Conservation (phyloP, 2,888 invertebrate species). For the Charanyca ferruginea region DNA sequence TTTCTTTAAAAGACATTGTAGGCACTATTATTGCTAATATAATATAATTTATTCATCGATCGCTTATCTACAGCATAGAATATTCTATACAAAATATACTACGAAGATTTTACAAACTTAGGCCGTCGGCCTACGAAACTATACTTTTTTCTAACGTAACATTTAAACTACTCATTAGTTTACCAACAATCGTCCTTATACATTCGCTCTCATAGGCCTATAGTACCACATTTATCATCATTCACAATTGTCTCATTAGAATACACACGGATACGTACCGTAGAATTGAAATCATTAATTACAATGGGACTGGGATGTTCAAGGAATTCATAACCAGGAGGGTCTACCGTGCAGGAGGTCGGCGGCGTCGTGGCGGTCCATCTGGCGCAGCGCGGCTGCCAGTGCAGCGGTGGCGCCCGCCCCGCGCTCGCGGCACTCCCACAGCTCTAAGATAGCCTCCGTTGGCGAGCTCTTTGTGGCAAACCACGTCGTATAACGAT, state of each 20-base stretch:
- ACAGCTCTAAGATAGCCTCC: constrained; percentile 98
- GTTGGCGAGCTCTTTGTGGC: constrained; percentile 99
- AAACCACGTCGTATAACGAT: constrained; percentile 99
- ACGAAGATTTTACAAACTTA: constrained; percentile 86
- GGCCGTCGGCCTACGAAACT: constrained; percentile 83
- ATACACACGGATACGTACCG: constrained; percentile 50
- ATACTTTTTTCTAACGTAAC: constrained; percentile 85
- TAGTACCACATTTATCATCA: constrained; percentile 62
- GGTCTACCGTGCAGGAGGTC: constrained; percentile 86
- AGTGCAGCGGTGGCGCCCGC: constrained; percentile 95
- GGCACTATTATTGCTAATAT: constrained; percentile 91
- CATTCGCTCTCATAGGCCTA: constrained; percentile 58
- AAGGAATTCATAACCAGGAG: constrained; percentile 87
- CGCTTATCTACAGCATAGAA: constrained; percentile 89
- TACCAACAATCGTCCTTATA: constrained; percentile 76
- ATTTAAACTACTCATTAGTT: constrained; percentile 84
- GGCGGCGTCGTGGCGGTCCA: constrained; percentile 87
- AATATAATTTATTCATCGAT: constrained; percentile 84
- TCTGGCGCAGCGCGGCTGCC: constrained; percentile 83
- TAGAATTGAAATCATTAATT: constrained; percentile 60
- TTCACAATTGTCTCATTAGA: constrained; percentile 66
- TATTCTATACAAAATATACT: constrained; percentile 90
- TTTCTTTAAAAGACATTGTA: constrained; percentile 89
- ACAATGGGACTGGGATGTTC: constrained; percentile 54
- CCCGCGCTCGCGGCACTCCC: constrained; percentile 97